Evolutionary conservation across 2,113 vertebrate genomes (phyloP).

Genomic region (Myrmecophaga tridactyla): DNA sequence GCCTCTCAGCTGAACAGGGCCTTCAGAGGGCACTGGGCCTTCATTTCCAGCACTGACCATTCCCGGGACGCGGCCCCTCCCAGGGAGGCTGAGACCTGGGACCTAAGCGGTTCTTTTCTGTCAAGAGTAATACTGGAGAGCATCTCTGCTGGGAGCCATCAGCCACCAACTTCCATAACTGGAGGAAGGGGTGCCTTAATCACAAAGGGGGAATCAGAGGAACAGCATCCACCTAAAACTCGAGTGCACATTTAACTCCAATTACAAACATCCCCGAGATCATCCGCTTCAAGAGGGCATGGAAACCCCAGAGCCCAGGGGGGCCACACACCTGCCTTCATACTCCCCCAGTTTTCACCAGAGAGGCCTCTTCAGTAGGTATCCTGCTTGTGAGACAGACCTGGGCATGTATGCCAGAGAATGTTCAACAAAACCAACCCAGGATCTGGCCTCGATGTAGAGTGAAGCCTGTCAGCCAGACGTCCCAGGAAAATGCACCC

Average conservation of each 20-base stretch:
- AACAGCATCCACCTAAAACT: no score
- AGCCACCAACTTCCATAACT: no score
- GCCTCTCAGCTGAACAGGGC: neutral
- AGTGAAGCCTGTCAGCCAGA: neutral
- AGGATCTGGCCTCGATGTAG: neutral
- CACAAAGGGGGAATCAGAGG: neutral
- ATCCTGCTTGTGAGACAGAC: neutral
- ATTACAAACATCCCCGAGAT: neutral
- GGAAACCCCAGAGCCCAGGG: neutral
- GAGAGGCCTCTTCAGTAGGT: neutral
- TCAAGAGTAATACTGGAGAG: neutral
- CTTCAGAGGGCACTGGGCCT: neutral
- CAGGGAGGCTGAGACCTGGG: neutral
- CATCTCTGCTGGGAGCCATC: no score
- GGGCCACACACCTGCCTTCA: neutral
- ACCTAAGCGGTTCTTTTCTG: neutral
- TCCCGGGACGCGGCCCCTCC: neutral
- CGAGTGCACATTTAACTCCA: accelerated
- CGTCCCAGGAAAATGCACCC: neutral
- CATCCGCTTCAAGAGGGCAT: neutral
- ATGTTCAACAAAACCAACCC: neutral
- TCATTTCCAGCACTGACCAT: neutral
- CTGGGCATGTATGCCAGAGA: neutral
- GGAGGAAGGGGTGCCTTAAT: neutral
- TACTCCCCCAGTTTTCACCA: neutral